Base-by-base conservation (phyloP, 2,888 invertebrate genomes). In the Drosophila lacicola region DNA sequence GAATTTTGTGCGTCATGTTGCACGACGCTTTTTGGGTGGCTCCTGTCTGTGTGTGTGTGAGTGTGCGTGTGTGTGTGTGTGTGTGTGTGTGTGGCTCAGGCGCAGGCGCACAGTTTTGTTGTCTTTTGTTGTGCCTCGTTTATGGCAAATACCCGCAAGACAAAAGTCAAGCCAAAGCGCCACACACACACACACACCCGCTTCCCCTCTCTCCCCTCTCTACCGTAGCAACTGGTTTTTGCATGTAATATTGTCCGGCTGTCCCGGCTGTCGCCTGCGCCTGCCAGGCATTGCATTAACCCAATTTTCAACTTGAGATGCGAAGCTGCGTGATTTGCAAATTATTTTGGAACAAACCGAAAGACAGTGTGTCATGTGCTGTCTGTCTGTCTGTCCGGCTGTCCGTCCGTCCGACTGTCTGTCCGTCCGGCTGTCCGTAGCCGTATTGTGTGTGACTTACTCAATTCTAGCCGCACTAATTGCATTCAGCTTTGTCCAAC, bases 301-400 rank as follows among this genome's bases (percentile, higher is more conserved):
- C 89, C 85, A 86, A 87, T 83, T 82, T 82, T 72, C 82, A 82
- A 74, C 85, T 84, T 84, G 88, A 79, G 89, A 83, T 88, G 87
- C 81, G 86, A 84, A 81, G 81, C 80, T 80, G 87, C 85, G 88
- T 86, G 89, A 89, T 86, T 89, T 89, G 89, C 86, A 86, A 86
- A 86, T 89, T 87, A 86, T 67, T 64, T 60, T 65, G 42, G 29
- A 65, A 58, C 55, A 51, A 58, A 45, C 54, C 49, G 29, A 55
- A 33, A 60, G 54, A 73, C 74, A 60, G 50, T 50, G 67, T 80
- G 81, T 80, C 78, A 60, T 50, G 56, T 56, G 39, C 47, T 45
- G 33, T 66, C 61, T 57, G 64, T 8, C 29, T 29, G 6, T 8
- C 29, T 29, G 29, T 8, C 25, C 25, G 25, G 36, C 47, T 11